Evolutionary conservation across 2,113 vertebrate species (phyloP), one percentile per base, ranked within the genome.

Genomic region (Taxidea taxus): DNA sequence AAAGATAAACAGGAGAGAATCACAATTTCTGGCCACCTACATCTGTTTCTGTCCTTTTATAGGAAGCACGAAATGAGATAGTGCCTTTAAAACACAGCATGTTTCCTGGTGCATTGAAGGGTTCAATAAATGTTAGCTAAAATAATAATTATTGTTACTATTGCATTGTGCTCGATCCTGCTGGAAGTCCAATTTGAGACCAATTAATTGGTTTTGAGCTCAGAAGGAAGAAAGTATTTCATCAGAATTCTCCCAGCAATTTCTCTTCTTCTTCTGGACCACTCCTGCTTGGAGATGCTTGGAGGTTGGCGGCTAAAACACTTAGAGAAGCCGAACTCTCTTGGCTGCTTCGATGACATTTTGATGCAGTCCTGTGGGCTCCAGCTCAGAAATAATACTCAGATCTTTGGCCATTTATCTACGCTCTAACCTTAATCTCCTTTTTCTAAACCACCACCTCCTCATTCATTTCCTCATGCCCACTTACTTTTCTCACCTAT

Each of bases 71-170:
- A 47, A 91, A 75, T 87, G 62, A 94, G 49, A 62, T 21, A 23
- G 31, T 84, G 31, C 44, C 94, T 96, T 95, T 96, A 93, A 94
- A 88, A 87, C 68, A 44, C n/a, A 90, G 54, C 1, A 11, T 64
- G 54, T 25, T 47, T 58, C 51, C 85, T 47, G 25, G 25, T 60
- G 18, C 39, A 27, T 87, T 60, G 54, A 91, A 87, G n/a, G 1
- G 23, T 20, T 86, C 49, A 75, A 15, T 77, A 87, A 44, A 42
- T 60, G 34, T 94, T 95, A 87, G 20, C 51, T 86, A 89, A 95
- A 60, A 91, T 77, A 64, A 70, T 83, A 91, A 93, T 97, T 95
- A 74, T n/a, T 92, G 21, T 82, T 94, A 85, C 42, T 14, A 86
- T 64, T 94, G 25, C 15, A 27, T 70, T 90, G 14, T 20, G 54